Percentiles rank a stretch among this genome's conserved stretches.
These are phyloP conservation scores for Coluber constrictor DNA, from an alignment of 2,797 vertebrate species.

Conservation along the genomic window DNA sequence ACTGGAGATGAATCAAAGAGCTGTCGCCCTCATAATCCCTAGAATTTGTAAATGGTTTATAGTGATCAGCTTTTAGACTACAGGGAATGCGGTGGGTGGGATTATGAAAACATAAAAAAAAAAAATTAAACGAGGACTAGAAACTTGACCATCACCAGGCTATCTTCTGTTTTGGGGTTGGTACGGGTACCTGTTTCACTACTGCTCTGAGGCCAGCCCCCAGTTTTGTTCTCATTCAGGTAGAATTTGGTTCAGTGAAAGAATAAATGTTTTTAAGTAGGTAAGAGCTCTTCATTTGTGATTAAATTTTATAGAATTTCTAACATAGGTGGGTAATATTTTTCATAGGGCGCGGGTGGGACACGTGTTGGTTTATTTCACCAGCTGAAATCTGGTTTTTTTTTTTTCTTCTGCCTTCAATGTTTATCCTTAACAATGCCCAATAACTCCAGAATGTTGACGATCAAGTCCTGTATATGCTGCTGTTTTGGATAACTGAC, in stretches of 20 bases:
- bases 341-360: background rate
- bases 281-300: constrained; percentile 13
- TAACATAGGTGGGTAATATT: constrained; percentile 33
- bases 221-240: background rate
- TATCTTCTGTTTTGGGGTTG: background rate
- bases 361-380: constrained; percentile 15
- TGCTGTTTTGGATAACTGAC: constrained; percentile 3
- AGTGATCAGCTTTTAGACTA: background rate
- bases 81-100: background rate
- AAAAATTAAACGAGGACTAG: background rate
- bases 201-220: background rate
- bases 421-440: background rate
- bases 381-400: background rate
- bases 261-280: constrained; percentile 12
- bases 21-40: background rate
- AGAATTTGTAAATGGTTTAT: background rate
- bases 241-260: constrained; percentile 1
- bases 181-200: background rate
- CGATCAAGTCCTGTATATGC: background rate
- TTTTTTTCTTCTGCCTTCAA: too few relatives aligned
- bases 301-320: constrained; percentile 31
- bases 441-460: background rate
- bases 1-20: too few relatives aligned
- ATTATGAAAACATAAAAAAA: background rate
- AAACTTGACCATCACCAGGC: background rate